Percentiles rank a stretch among this genome's conserved stretches.
These are phyloP conservation scores for Geothlypis trichas DNA, from an alignment of 2,113 vertebrate species.

Conservation along the genomic window DNA sequence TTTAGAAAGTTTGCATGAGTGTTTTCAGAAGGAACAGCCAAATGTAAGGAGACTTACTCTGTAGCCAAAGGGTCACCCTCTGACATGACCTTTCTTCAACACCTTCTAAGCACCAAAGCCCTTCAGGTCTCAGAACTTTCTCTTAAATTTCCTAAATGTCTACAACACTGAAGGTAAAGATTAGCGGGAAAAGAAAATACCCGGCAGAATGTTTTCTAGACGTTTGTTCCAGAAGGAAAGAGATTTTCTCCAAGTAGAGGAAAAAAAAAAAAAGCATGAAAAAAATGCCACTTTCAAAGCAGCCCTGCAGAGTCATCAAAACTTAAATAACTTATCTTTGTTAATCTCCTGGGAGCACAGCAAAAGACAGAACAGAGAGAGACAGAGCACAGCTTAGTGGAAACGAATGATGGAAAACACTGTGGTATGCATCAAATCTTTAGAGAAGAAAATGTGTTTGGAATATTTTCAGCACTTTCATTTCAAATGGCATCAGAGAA, in stretches of 20 bases:
- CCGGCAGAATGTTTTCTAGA: neutral
- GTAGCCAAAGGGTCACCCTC: neutral
- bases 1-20: neutral
- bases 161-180: neutral
- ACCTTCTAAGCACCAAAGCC: neutral
- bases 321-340: neutral
- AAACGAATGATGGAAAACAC: neutral
- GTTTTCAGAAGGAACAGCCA: neutral
- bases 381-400: neutral
- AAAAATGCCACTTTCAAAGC: neutral
- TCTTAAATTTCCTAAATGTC: neutral
- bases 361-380: neutral
- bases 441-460: neutral
- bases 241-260: neutral
- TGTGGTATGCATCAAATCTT: neutral
- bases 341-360: neutral
- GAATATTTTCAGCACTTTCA: slow-evolving; percentile 27
- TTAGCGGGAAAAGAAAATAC: neutral
- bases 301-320: neutral
- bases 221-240: neutral
- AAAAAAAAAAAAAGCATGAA: neutral
- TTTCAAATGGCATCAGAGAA: neutral
- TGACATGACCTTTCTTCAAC: neutral
- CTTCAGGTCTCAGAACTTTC: neutral
- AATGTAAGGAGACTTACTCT: neutral